These are phyloP conservation scores for Beris chalybata DNA, from an alignment of 2,888 invertebrate genomes.

Conservation along the genomic window DNA sequence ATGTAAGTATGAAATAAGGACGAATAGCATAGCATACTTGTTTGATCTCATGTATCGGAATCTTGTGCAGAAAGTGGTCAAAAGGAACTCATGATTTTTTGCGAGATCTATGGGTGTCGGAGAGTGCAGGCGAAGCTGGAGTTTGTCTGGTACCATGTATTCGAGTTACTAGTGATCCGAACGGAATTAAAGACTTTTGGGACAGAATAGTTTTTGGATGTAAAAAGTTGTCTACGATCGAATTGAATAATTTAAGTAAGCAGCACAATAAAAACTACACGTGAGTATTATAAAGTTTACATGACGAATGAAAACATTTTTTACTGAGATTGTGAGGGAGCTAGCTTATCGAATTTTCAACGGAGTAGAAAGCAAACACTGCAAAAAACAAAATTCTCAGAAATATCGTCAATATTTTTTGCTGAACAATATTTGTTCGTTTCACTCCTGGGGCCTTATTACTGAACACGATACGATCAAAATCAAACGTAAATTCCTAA, in stretches of 20 bases:
- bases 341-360: too few species aligned
- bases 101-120: slow-evolving; percentile 64
- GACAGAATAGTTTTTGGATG: slow-evolving; percentile 57
- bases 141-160: slow-evolving; percentile 57
- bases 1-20: slow-evolving; percentile 53
- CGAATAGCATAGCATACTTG: background rate
- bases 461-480: too few species aligned
- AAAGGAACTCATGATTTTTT: slow-evolving; percentile 63
- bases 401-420: too few species aligned
- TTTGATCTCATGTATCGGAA: background rate
- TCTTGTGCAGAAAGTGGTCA: slow-evolving; percentile 65
- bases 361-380: too few species aligned
- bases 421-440: too few species aligned
- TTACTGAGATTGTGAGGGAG: too few species aligned
- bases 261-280: slow-evolving; percentile 53
- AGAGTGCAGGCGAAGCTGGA: slow-evolving; percentile 58
- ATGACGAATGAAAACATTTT: too few species aligned
- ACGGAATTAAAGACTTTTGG: slow-evolving; percentile 54
- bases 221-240: slow-evolving; percentile 46
- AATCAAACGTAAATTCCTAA: too few species aligned
- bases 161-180: slow-evolving; percentile 51
- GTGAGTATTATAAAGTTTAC: slow-evolving; percentile 43
- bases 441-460: too few species aligned
- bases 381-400: too few species aligned
- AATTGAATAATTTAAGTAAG: slow-evolving; percentile 51